A percentile compares a stretch with the other conserved stretches of the same genome.
Conservation (phyloP, 2,888 invertebrate genomes). For the Apodemia hepburni region DNA sequence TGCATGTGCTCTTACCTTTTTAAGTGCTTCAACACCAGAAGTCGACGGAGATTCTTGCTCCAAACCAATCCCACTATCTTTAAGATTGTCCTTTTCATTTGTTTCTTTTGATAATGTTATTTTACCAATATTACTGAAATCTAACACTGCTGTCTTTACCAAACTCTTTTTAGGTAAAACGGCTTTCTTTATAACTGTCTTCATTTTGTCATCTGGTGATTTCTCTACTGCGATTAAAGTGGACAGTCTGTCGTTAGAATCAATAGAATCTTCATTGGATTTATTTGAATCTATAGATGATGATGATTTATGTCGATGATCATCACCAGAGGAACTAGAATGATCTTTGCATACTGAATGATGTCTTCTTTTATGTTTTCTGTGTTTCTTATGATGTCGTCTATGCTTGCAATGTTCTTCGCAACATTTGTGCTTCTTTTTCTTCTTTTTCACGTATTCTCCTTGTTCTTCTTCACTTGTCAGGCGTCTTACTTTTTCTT, state of each 20-base stretch:
- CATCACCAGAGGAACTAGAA: constrained; percentile 74
- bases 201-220: constrained; percentile 64
- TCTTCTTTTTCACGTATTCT: constrained; percentile 82
- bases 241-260: constrained; percentile 57
- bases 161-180: constrained; percentile 58
- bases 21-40: constrained; percentile 49
- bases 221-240: constrained; percentile 62
- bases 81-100: constrained; percentile 57
- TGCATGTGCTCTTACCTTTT: constrained; percentile 50
- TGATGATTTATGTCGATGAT: constrained; percentile 62
- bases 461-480: constrained; percentile 66
- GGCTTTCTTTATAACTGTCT: constrained; percentile 66
- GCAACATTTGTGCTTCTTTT: constrained; percentile 84
- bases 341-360: constrained; percentile 75
- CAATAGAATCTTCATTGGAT: constrained; percentile 69
- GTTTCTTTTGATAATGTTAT: constrained; percentile 49
- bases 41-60: constrained; percentile 50
- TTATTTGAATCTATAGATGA: constrained; percentile 65
- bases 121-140: constrained; percentile 60
- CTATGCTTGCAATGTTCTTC: constrained; percentile 86
- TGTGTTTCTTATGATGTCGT: constrained; percentile 89
- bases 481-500: constrained; percentile 79
- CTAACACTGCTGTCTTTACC: constrained; percentile 61
- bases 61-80: constrained; percentile 65
- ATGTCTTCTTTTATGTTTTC: constrained; percentile 89